These are phyloP conservation scores for Sebastes diaconus DNA, from an alignment of 2,797 vertebrate species.

Conservation along the genomic window DNA sequence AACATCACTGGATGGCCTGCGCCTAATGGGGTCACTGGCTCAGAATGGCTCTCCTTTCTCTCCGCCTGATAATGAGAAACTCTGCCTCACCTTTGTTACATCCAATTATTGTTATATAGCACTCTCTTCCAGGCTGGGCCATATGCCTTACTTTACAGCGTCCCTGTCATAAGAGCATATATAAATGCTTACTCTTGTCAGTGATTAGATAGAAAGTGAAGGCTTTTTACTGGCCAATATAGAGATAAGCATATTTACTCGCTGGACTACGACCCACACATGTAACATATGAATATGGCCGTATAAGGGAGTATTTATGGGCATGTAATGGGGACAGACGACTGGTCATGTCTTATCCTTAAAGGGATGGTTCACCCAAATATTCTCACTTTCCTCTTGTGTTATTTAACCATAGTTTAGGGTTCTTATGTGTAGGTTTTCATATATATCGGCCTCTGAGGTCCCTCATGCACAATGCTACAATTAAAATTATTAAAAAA, in stretches of 20 bases:
- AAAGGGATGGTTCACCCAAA: neutral
- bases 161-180: neutral
- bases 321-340: neutral
- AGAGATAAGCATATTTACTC: neutral
- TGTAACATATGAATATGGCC: neutral
- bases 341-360: neutral
- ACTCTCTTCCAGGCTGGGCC: neutral
- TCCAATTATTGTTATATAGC: neutral
- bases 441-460: neutral
- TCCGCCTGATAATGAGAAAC: slow-evolving; percentile 41
- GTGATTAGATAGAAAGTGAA: neutral
- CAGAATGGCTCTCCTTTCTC: slow-evolving; percentile 42
- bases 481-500: neutral
- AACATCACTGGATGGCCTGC: slow-evolving; percentile 53
- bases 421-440: neutral
- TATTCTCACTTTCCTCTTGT: neutral
- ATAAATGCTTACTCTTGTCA: neutral
- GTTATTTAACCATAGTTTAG: neutral
- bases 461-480: neutral
- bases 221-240: neutral
- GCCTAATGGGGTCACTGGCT: slow-evolving; percentile 69
- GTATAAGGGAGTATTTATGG: neutral
- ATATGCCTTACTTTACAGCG: neutral
- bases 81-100: slow-evolving; percentile 18
- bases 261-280: neutral